Evolutionary conservation across 2,113 vertebrate genomes (phyloP).

Genomic region (Rousettus leschenaultii): DNA sequence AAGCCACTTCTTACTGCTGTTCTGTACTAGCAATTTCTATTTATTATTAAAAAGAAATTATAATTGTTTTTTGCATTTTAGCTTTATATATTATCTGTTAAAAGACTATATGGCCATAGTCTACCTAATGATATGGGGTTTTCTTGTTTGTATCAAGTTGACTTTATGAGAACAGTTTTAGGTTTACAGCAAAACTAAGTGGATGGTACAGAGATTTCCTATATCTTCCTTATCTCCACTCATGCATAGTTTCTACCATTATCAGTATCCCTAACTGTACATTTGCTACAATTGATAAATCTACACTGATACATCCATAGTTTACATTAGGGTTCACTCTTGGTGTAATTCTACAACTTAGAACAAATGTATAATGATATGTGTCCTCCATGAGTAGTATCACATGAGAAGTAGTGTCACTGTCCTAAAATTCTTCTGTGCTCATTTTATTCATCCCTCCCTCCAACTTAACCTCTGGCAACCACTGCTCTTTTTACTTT

Average conservation of each 20-base stretch:
- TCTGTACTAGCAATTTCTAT: neutral
- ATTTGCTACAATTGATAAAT: neutral
- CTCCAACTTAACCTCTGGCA: neutral
- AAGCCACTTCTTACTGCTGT: neutral
- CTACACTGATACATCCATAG: neutral
- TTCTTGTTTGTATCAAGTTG: neutral
- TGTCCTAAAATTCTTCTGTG: neutral
- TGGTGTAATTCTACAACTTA: neutral
- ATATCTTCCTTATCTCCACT: neutral
- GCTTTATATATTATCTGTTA: neutral
- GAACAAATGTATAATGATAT: neutral
- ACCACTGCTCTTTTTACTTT: neutral
- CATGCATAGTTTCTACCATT: neutral
- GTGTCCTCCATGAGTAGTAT: neutral
- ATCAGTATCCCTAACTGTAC: neutral
- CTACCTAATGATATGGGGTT: neutral
- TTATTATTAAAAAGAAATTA: neutral
- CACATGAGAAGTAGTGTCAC: neutral
- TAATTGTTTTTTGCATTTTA: neutral
- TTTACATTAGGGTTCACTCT: neutral
- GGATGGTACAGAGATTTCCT: neutral
- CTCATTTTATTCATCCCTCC: neutral
- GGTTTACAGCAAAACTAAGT: neutral
- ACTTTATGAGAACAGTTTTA: neutral
- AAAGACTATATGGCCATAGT: neutral